Base-by-base conservation (phyloP, 2,113 vertebrate genomes). In the Oxygymnocypris stewartii region DNA sequence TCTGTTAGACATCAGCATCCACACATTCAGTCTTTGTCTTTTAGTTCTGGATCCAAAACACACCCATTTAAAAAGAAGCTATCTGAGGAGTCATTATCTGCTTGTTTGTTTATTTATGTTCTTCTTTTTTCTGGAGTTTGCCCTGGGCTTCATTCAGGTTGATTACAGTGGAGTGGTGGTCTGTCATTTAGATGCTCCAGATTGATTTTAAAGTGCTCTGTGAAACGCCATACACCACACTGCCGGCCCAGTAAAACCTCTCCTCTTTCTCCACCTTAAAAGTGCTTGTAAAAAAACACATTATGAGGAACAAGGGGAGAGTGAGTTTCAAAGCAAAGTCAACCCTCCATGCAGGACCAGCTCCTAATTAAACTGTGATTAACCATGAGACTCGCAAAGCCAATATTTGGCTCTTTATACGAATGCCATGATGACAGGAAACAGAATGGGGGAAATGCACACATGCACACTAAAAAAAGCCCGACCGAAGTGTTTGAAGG, bases 341-440 rank as follows among this genome's bases (percentile, higher is more conserved):
- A 87, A 85, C 44, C 71, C 86, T 84, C 37, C 54, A 49, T 57
- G 35, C 71, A 74, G 65, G 85, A 86, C 88, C 82, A 85, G 76
- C 90, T 88, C 90, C 88, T 93, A 88, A 93, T 94, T 90, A 92
- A 88, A 31, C 87, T 87, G 81, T 91, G 89, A 94, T 94, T 91
- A 90, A 88, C 89, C 80, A 73, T 74, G 40, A 87, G 82, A 88
- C 80, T 77, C 14, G 40, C 79, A 82, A 82, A 79, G 88, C 86
- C 82, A 84, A 87, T 90, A 88, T 82, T 88, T 81, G 86, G 49
- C 40, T 77, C 85, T 25, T 76, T 86, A 81, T 76, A 74, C 35
- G 88, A 51, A 91, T 78, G 79, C 85, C 88, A 16, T 88, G 87
- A 91, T 91, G 90, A 88, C 84, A 87, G 83, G 78, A 79, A 79